Percentiles rank a stretch among this genome's conserved stretches.
These are phyloP conservation scores for Solea senegalensis DNA, from an alignment of 2,113 vertebrate genomes.

Conservation along the genomic window DNA sequence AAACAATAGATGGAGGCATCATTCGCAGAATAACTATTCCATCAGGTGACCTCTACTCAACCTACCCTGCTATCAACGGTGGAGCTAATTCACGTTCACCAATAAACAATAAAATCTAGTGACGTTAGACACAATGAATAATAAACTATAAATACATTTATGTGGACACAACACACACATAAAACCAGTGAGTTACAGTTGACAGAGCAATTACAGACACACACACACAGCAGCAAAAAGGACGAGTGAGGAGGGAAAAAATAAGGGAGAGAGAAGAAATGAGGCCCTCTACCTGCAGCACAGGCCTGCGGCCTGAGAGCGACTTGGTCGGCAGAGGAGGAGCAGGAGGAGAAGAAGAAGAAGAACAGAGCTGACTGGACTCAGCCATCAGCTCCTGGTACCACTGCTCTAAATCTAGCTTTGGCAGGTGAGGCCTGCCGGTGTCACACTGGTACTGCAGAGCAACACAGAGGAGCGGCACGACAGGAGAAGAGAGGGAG, in stretches of 20 bases:
- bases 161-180: background rate
- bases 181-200: background rate
- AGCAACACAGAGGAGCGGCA: constrained; percentile 29
- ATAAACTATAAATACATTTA: too few relatives aligned
- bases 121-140: too few relatives aligned
- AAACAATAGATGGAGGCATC: too few relatives aligned
- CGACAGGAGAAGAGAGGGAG: constrained; percentile 25
- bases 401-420: constrained; percentile 85
- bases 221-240: constrained; percentile 17
- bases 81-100: too few relatives aligned
- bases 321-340: constrained; percentile 71
- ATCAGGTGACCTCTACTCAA: too few relatives aligned
- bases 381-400: constrained; percentile 85
- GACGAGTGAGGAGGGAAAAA: background rate
- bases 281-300: constrained; percentile 76
- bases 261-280: constrained; percentile 25
- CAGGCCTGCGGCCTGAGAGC: constrained; percentile 64
- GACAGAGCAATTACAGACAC: background rate
- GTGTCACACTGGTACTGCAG: constrained; percentile 75
- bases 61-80: too few relatives aligned
- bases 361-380: constrained; percentile 77
- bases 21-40: too few relatives aligned
- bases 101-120: too few relatives aligned
- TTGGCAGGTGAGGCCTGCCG: constrained; percentile 72
- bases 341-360: constrained; percentile 78